Conservation (phyloP, 2,113 vertebrate genomes). For the Eudyptes chrysolophus region DNA sequence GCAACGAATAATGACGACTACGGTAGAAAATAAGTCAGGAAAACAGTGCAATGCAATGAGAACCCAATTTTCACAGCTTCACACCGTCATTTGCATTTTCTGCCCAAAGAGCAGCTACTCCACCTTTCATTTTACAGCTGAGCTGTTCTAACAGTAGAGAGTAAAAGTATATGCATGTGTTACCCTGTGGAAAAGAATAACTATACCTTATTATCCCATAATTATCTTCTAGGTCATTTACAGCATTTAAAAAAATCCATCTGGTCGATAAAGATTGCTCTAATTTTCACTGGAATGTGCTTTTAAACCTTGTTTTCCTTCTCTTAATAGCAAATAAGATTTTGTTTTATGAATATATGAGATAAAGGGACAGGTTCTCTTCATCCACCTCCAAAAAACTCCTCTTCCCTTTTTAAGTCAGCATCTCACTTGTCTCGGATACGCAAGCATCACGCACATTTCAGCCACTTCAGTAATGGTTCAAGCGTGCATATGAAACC, state of each 20-base stretch:
- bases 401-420: neutral
- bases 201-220: neutral
- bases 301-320: neutral
- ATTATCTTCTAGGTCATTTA: neutral
- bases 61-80: neutral
- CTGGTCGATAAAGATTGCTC: neutral
- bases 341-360: neutral
- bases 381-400: neutral
- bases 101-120: neutral
- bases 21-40: neutral
- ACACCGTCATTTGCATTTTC: neutral
- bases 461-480: neutral
- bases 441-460: neutral
- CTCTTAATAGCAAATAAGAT: neutral
- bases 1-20: neutral
- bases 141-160: neutral
- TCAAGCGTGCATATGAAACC: fast-evolving
- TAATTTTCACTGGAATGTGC: neutral
- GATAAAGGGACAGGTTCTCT: neutral
- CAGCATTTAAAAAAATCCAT: neutral
- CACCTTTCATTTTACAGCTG: neutral
- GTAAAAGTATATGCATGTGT: neutral
- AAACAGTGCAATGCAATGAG: neutral
- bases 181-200: neutral
- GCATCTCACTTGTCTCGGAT: neutral